Conservation (phyloP, 2,888 invertebrate genomes). For the Gryllus longicercus region DNA sequence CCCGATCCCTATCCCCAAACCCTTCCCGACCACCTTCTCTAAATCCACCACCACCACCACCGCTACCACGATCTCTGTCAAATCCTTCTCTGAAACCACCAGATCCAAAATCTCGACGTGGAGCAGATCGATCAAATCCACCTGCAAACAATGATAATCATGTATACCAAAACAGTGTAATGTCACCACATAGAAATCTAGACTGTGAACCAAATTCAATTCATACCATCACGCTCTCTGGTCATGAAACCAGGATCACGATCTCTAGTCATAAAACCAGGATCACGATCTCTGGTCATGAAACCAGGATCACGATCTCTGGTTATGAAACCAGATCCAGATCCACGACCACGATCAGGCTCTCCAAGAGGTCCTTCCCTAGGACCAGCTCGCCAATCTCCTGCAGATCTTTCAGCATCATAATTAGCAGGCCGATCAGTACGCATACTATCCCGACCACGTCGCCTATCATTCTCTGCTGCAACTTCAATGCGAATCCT, state of each 20-base stretch:
- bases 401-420: constrained; percentile 63
- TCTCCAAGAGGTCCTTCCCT: constrained; percentile 55
- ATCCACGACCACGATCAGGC: constrained; percentile 44
- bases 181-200: neutral
- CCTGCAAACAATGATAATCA: too few species aligned
- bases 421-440: constrained; percentile 51
- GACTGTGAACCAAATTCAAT: neutral
- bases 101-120: neutral
- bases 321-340: constrained; percentile 40
- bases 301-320: constrained; percentile 41
- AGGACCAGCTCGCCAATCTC: constrained; percentile 74
- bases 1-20: constrained; percentile 42
- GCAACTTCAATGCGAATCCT: constrained; percentile 73
- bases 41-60: constrained; percentile 47
- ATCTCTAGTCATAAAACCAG: constrained; percentile 36
- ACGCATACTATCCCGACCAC: constrained; percentile 53
- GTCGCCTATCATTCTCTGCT: constrained; percentile 64
- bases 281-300: constrained; percentile 37
- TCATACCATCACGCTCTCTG: constrained; percentile 32
- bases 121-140: neutral
- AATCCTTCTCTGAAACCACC: constrained; percentile 30
- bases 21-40: constrained; percentile 39
- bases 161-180: too few species aligned
- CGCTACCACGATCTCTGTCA: constrained; percentile 47
- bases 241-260: constrained; percentile 40